Evolutionary conservation across 2,888 invertebrate species (phyloP).

Genomic region (Caenorhabditis sp.): DNA sequence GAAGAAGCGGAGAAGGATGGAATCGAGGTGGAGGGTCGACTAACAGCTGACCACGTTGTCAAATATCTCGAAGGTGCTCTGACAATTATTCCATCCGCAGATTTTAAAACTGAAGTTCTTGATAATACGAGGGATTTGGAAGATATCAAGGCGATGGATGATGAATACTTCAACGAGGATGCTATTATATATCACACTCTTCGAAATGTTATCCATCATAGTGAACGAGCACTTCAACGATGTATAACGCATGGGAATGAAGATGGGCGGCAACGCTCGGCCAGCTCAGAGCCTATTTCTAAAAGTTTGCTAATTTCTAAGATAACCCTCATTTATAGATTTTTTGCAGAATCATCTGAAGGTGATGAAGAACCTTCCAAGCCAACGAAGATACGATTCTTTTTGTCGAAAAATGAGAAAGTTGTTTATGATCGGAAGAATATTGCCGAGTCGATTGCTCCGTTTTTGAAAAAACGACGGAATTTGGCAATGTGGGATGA

Average conservation of each 20-base stretch:
- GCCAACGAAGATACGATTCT: too few relatives aligned
- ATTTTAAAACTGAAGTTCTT: neutral
- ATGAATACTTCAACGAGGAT: conserved; percentile 1
- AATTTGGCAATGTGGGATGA: too few relatives aligned
- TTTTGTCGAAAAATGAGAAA: too few relatives aligned
- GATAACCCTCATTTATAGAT: too few relatives aligned
- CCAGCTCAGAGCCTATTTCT: too few relatives aligned
- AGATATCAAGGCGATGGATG: neutral
- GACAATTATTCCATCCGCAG: neutral
- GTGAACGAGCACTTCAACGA: neutral
- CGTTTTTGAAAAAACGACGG: too few relatives aligned
- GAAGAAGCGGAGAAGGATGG: conserved; percentile 3
- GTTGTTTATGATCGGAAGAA: too few relatives aligned
- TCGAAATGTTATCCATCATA: conserved; percentile 2
- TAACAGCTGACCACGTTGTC: conserved; percentile 4
- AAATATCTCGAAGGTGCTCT: conserved; percentile 4
- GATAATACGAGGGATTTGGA: neutral
- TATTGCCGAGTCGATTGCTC: too few relatives aligned
- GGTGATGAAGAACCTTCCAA: too few relatives aligned
- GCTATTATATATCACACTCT: neutral
- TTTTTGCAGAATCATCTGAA: too few relatives aligned
- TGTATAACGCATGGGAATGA: neutral
- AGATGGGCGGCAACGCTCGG: too few relatives aligned
- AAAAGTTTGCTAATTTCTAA: too few relatives aligned
- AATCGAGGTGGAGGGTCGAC: conserved; percentile 5